Evolutionary conservation across 2,113 vertebrate genomes (phyloP).

Genomic region (Platysteira castanea): DNA sequence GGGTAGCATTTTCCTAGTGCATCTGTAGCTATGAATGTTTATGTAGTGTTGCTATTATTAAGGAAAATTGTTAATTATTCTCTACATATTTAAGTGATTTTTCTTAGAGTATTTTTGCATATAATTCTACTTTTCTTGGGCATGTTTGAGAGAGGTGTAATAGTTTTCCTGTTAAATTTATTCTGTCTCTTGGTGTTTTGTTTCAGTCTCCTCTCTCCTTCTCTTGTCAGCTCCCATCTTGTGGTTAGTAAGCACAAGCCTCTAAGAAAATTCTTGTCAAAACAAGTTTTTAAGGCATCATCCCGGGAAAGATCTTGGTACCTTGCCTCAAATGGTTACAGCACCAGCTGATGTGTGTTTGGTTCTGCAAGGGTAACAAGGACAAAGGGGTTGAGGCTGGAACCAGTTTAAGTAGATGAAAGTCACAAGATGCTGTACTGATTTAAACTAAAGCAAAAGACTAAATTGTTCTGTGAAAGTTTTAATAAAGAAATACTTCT

Average conservation of each 20-base stretch:
- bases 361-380: neutral
- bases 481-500: constrained; percentile 49
- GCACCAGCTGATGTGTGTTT: neutral
- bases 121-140: neutral
- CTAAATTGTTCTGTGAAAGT: neutral
- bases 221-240: neutral
- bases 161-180: neutral
- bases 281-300: neutral
- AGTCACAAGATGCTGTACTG: neutral
- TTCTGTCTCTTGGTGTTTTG: neutral
- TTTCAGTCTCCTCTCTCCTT: neutral
- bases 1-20: neutral
- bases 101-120: neutral
- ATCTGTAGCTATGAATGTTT: neutral
- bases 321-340: neutral
- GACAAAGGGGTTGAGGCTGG: neutral
- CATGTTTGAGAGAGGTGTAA: neutral
- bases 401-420: neutral
- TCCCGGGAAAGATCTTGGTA: neutral
- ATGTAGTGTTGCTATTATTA: neutral
- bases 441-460: neutral
- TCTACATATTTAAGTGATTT: neutral
- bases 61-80: neutral
- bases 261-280: neutral
- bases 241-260: neutral